Conservation (phyloP, 1,140 invertebrate genomes). For the Diprion similis region DNA sequence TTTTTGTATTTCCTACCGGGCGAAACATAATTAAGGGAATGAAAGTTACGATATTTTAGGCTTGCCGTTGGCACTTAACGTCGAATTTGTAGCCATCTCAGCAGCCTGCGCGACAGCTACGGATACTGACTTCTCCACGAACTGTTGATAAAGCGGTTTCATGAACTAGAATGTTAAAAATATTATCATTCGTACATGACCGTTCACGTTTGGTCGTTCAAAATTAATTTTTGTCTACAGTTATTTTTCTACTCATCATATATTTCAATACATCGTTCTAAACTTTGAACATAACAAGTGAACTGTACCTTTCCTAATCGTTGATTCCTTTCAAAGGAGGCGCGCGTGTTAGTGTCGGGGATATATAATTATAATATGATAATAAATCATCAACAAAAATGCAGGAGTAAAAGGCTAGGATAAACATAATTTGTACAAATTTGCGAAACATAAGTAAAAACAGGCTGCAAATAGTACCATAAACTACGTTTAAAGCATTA, state of each 20-base stretch:
- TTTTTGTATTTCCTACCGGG: slow-evolving; percentile 8
- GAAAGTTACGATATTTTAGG: slow-evolving; percentile 65
- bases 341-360: slow-evolving; percentile 1
- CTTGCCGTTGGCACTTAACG: slow-evolving; percentile 66
- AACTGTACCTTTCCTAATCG: neutral
- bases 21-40: slow-evolving; percentile 34
- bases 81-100: slow-evolving; percentile 67
- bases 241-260: neutral
- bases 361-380: slow-evolving; percentile 13
- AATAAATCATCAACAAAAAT: slow-evolving; percentile 25
- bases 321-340: slow-evolving; percentile 8
- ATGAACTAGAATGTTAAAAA: slow-evolving; percentile 69
- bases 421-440: slow-evolving; percentile 20
- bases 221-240: too few species aligned
- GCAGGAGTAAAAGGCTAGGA: slow-evolving; percentile 18
- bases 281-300: slow-evolving; percentile 14
- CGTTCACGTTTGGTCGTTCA: too few species aligned
- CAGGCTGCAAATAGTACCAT: slow-evolving; percentile 19
- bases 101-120: slow-evolving; percentile 77
- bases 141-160: slow-evolving; percentile 79
- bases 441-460: slow-evolving; percentile 20
- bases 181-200: too few species aligned
- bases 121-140: slow-evolving; percentile 79
- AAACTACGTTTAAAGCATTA: slow-evolving; percentile 23
- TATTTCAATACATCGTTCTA: slow-evolving; percentile 18